These are phyloP conservation scores for Sphecodes monilicornis DNA, from an alignment of 2,888 invertebrate species.

Conservation along the genomic window DNA sequence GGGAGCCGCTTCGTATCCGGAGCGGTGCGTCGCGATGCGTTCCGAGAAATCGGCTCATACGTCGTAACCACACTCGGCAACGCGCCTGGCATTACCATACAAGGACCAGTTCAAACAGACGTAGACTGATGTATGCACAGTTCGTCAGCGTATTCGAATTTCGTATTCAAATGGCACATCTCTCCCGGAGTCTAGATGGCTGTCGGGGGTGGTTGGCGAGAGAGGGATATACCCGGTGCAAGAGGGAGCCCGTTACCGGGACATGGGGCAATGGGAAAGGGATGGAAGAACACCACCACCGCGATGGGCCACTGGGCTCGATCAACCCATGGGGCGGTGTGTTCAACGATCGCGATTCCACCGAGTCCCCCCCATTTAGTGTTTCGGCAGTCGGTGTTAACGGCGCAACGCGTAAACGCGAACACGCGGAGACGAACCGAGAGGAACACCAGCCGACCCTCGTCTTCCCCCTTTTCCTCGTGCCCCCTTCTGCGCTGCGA, in stretches of 20 bases:
- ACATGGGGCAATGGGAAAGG: conserved; percentile 26
- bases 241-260: conserved; percentile 33
- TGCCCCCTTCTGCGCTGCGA: neutral
- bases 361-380: conserved; percentile 68
- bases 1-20: conserved; percentile 58
- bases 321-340: conserved; percentile 49
- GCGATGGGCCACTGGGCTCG: conserved; percentile 30
- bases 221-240: conserved; percentile 39
- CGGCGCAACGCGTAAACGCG: conserved; percentile 73
- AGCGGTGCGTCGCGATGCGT: conserved; percentile 51
- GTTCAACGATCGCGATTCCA: conserved; percentile 73
- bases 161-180: conserved; percentile 83
- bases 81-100: conserved; percentile 79
- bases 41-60: conserved; percentile 52
- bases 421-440: conserved; percentile 61
- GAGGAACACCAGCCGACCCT: conserved; percentile 11
- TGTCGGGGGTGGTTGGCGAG: conserved; percentile 58
- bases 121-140: conserved; percentile 82
- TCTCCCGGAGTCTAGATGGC: conserved; percentile 74
- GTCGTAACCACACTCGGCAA: conserved; percentile 44
- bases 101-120: conserved; percentile 83
- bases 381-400: conserved; percentile 74
- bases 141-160: conserved; percentile 83
- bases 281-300: conserved; percentile 19
- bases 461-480: conserved; percentile 9